phyloP scores from a whole-genome alignment of 2,888 invertebrate genomes.

The Gryllus longicercus region DNA sequence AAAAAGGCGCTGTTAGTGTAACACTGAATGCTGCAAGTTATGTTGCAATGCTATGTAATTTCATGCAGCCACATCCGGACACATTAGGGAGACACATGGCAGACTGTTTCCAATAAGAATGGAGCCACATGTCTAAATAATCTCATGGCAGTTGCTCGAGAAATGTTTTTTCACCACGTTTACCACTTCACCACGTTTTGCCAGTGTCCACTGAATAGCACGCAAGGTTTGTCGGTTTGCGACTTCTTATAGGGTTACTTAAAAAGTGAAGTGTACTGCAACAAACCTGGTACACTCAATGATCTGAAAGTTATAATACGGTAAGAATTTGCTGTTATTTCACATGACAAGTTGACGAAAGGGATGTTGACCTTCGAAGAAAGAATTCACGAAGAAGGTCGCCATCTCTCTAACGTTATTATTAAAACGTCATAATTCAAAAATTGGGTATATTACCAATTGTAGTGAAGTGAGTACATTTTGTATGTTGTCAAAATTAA shows the following conservation, averaged over 20 bases:
- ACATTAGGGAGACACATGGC: not conserved
- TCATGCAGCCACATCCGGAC: not conserved
- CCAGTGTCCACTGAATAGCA: not conserved
- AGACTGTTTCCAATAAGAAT: slow-evolving; percentile 25
- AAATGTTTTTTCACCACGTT: slow-evolving; percentile 18
- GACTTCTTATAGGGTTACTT: not conserved
- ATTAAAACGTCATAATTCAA: too few relatives aligned
- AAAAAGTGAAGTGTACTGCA: not conserved
- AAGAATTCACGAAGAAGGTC: too few relatives aligned
- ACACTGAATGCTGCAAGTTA: not conserved
- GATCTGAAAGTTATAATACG: too few relatives aligned
- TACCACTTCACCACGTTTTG: slow-evolving; percentile 19
- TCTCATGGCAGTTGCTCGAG: slow-evolving; percentile 4
- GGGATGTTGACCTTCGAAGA: too few relatives aligned
- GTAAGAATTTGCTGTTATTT: too few relatives aligned
- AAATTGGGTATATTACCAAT: too few relatives aligned
- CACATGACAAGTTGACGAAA: too few relatives aligned
- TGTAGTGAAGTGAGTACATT: too few relatives aligned
- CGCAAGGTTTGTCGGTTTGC: not conserved
- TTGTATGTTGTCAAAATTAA: too few relatives aligned
- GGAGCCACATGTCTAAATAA: not conserved
- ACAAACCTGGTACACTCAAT: not conserved
- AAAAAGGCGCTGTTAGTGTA: slow-evolving; percentile 18
- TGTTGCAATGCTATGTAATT: not conserved
- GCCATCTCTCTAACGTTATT: too few relatives aligned